Evolutionary conservation across 2,888 invertebrate genomes (phyloP), one percentile per base, ranked within the genome.

Genomic region (Minunthozetes semirufus): DNA sequence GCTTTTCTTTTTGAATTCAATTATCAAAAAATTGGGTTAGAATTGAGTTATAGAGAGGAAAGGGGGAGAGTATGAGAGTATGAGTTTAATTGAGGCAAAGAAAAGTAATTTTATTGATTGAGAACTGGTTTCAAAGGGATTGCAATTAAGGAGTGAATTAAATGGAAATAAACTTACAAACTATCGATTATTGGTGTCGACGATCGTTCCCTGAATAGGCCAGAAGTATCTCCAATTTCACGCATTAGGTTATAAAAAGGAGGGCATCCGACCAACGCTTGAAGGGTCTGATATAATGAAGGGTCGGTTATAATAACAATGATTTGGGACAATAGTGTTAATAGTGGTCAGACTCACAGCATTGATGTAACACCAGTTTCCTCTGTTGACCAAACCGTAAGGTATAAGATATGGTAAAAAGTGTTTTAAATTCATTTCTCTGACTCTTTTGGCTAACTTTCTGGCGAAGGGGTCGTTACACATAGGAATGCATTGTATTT

Each of bases 331-430:
- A 38, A 66, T 48, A 33, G 66, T 19, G 46, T 0, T 5, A 38
- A 66, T 48, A 33, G 66, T 19, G 46, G 13, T 5, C 25, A 72
- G 15, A 78, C 76, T 33, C 82, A 83, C 82, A 25, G 96, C 92
- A 84, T 97, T 97, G 77, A 96, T 93, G 82, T 96, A 97, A 85
- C 97, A 97, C 84, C 94, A 96, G 85, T 96, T 97, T 78, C 93
- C 93, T 78, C 91, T 89, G 84, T 97, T 97, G 73, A 91, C 91
- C 71, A 97, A 87, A 0, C 97, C 97, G 72, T 96, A 88, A 0
- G 96, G 95, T 80, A 91, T 87, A 61, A 96, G 85, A 77, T 91
- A 89, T 33, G 92, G 88, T 0, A 90, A 87, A 76, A 88, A 87
- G 82, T 91, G 90, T 82, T 93, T 92, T 80, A 92, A 86, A 80